phyloP scores from a whole-genome alignment of 1,140 invertebrate genomes.

The Idris sp. region DNA sequence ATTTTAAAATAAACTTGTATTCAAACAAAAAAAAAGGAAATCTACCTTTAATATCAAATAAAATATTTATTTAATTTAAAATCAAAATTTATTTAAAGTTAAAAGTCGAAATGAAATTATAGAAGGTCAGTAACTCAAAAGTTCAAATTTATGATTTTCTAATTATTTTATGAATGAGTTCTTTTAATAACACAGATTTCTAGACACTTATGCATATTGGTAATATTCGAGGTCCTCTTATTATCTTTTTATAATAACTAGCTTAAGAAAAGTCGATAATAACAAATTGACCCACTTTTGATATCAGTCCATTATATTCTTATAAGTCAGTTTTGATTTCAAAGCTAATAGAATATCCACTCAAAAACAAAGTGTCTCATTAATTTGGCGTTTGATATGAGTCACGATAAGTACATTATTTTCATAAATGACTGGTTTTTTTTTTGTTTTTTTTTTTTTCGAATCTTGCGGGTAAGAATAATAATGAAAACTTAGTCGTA shows the following conservation, averaged over 20 bases:
- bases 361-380: slow-evolving; percentile 29
- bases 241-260: slow-evolving; percentile 52
- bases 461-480: too few species aligned
- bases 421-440: slow-evolving; percentile 40
- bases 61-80: too few species aligned
- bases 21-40: too few species aligned
- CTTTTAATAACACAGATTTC: slow-evolving; percentile 50
- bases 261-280: slow-evolving; percentile 58
- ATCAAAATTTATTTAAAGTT: too few species aligned
- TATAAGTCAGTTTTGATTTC: slow-evolving; percentile 16
- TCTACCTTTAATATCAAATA: too few species aligned
- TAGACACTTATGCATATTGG: slow-evolving; percentile 57
- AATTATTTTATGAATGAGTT: slow-evolving; percentile 36
- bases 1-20: too few species aligned
- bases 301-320: slow-evolving; percentile 7
- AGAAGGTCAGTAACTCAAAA: too few species aligned
- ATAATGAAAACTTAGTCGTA: slow-evolving; percentile 8
- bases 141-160: too few species aligned
- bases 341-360: slow-evolving; percentile 33
- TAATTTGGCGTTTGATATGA: slow-evolving; percentile 23
- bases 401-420: slow-evolving; percentile 25
- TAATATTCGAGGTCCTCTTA: slow-evolving; percentile 52
- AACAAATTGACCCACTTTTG: slow-evolving; percentile 48
- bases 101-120: too few species aligned
- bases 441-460: too few species aligned